Conservation (phyloP, 2,888 invertebrate genomes). For the Octodonta nipae region DNA sequence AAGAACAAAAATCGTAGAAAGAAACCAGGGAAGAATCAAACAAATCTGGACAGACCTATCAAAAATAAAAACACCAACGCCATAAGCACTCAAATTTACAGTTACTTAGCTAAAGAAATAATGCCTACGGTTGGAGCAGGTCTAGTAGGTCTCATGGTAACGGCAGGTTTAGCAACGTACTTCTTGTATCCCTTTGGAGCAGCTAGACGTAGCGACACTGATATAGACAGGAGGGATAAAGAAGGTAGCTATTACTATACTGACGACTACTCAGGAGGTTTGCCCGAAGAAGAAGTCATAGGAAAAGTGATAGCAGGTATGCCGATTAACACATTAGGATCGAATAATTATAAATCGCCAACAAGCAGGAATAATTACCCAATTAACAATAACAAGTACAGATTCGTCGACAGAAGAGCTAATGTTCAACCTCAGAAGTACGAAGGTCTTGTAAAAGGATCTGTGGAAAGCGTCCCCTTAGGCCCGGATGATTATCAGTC, state of each 20-base stretch:
- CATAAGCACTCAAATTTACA: slow-evolving; percentile 59
- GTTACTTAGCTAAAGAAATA: slow-evolving; percentile 63
- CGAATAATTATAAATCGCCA: slow-evolving; percentile 15
- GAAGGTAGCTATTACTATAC: slow-evolving; percentile 47
- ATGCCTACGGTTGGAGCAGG: slow-evolving; percentile 72
- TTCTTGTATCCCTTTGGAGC: slow-evolving; percentile 62
- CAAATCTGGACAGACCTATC: background rate
- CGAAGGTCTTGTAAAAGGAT: slow-evolving; percentile 16
- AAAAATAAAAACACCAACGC: slow-evolving; percentile 34
- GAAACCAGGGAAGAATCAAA: slow-evolving; percentile 31
- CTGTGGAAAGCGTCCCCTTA: slow-evolving; percentile 24
- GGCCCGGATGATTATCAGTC: slow-evolving; percentile 3
- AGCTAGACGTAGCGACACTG: slow-evolving; percentile 52
- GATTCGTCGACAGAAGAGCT: slow-evolving; percentile 20
- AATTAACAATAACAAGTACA: slow-evolving; percentile 7
- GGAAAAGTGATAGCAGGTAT: slow-evolving; percentile 41
- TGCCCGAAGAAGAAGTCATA: slow-evolving; percentile 64
- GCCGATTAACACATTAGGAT: slow-evolving; percentile 14
- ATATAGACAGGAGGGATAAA: slow-evolving; percentile 49
- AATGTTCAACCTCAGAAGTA: slow-evolving; percentile 14
- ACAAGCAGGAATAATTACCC: slow-evolving; percentile 20
- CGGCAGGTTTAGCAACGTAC: slow-evolving; percentile 63
- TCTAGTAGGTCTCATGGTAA: slow-evolving; percentile 57
- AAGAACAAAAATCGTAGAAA: slow-evolving; percentile 49
- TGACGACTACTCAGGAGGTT: slow-evolving; percentile 56